phyloP scores from a whole-genome alignment of 2,888 invertebrate species.

The Lasioglossum malachurum region DNA sequence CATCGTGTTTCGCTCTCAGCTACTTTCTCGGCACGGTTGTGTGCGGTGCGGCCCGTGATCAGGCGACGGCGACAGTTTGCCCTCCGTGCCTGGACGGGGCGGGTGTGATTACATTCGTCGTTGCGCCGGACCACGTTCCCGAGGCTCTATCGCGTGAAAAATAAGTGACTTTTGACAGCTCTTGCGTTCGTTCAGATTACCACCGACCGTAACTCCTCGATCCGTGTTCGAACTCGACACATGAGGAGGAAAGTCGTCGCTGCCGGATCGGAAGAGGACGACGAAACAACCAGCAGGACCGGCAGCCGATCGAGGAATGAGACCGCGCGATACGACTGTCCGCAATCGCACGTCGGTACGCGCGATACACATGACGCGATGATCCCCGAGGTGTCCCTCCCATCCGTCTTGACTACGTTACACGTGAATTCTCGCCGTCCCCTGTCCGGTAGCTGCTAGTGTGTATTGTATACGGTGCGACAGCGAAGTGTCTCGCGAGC shows the following conservation, averaged over 20 bases:
- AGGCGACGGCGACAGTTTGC: constrained; percentile 66
- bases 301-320: constrained; percentile 53
- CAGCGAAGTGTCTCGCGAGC: constrained; percentile 19
- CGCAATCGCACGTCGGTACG: constrained; percentile 34
- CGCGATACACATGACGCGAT: constrained; percentile 63
- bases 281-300: constrained; percentile 15
- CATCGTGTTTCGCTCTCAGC: constrained; percentile 61
- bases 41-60: constrained; percentile 40
- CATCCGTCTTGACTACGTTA: constrained; percentile 50
- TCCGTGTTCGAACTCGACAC: constrained; percentile 46
- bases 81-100: constrained; percentile 56
- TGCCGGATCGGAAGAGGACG: constrained; percentile 42
- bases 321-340: constrained; percentile 34
- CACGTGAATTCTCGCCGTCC: constrained; percentile 17
- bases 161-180: constrained; percentile 27
- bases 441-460: not conserved
- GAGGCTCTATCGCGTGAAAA: constrained; percentile 25
- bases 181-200: not conserved
- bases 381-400: constrained; percentile 54
- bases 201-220: not conserved
- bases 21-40: constrained; percentile 31
- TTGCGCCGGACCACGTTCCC: constrained; percentile 29
- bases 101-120: constrained; percentile 34
- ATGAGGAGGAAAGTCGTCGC: constrained; percentile 52
- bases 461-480: constrained; percentile 45